Evolutionary conservation across 2,888 invertebrate species (phyloP), one percentile per base, ranked within the genome.

Genomic region (Drosophila neotestacea): DNA sequence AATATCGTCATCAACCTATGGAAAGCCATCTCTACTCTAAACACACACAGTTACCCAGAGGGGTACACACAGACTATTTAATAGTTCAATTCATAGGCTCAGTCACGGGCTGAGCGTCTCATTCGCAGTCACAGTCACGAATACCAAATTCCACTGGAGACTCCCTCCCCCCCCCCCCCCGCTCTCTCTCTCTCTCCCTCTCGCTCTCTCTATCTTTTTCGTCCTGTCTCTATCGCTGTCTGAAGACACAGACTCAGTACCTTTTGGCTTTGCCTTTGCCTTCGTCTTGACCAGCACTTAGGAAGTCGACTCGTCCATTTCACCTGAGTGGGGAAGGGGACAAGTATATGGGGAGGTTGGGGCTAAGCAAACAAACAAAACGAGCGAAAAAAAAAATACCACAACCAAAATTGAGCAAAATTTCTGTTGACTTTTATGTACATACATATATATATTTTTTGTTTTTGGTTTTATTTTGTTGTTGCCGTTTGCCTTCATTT

Each of bases 81-180:
- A 89, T 86, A 89, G 89, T 86, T 86, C 86, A 86, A 89, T 88
- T 88, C 90, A 83, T 86, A 88, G 89, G 82, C 88, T 61, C 88
- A 78, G 89, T 74, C 87, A 83, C 84, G 78, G 73, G 60, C 81
- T 60, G 68, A 68, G 65, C 65, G 46, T 62, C 78, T 64, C 66
- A 68, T 70, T 77, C 48, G 58, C 77, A 70, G 56, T 77, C 68
- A 55, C 75, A 79, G 67, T 60, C 82, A 70, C 75, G 79, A 81
- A 75, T 82, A 72, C 70, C 48, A 80, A 77, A 66, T 71, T 65
- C 65, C 55, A 39, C 28, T 39, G 27, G 28, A 13, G 44, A 4
- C 41, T 42, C 51, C n/a, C 51, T 44, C 42, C n/a, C 0, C 42
- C 9, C 7, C 16, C 6, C 38, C 6, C 42, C 9, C 7, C 16